Evolutionary conservation across 2,113 vertebrate genomes (phyloP).

Genomic region (Calyptommatus sinebrachiatus): DNA sequence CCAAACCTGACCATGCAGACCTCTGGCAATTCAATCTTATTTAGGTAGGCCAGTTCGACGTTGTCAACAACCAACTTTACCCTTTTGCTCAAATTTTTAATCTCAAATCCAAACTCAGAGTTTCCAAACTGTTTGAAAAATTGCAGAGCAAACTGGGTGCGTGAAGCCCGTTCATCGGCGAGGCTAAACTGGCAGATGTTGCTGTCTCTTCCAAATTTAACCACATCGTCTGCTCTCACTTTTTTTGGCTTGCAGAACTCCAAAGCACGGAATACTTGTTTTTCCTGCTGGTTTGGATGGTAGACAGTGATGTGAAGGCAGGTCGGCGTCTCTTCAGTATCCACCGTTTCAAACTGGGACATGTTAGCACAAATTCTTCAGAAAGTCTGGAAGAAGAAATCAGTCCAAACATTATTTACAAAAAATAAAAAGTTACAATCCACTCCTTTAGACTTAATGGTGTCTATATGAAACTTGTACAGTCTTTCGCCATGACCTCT

Average conservation of each 20-base stretch:
- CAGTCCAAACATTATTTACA: not conserved
- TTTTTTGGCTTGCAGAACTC: constrained; percentile 58
- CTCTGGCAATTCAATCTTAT: constrained; percentile 77
- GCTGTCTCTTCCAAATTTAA: constrained; percentile 81
- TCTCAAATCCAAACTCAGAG: constrained; percentile 72
- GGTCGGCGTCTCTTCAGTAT: constrained; percentile 82
- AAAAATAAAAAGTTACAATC: not conserved
- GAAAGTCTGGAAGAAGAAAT: not conserved
- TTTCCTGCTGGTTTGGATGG: constrained; percentile 76
- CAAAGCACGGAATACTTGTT: constrained; percentile 70
- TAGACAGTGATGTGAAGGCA: constrained; percentile 82
- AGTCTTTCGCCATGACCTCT: no score
- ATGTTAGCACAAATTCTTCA: constrained; percentile 18
- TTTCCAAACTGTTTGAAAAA: constrained; percentile 75
- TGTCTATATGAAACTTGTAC: no score
- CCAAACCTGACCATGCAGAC: constrained; percentile 81
- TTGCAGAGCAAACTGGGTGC: constrained; percentile 81
- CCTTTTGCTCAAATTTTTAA: constrained; percentile 91
- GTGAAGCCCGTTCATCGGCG: constrained; percentile 78
- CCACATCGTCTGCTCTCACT: constrained; percentile 68
- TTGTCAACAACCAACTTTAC: constrained; percentile 73
- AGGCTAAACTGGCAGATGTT: constrained; percentile 75
- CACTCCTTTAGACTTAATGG: rapidly evolving
- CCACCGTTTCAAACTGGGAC: constrained; percentile 68
- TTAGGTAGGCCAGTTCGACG: constrained; percentile 75